These are phyloP conservation scores for Bubo blakistoni DNA, from an alignment of 2,113 vertebrate species.

Conservation along the genomic window DNA sequence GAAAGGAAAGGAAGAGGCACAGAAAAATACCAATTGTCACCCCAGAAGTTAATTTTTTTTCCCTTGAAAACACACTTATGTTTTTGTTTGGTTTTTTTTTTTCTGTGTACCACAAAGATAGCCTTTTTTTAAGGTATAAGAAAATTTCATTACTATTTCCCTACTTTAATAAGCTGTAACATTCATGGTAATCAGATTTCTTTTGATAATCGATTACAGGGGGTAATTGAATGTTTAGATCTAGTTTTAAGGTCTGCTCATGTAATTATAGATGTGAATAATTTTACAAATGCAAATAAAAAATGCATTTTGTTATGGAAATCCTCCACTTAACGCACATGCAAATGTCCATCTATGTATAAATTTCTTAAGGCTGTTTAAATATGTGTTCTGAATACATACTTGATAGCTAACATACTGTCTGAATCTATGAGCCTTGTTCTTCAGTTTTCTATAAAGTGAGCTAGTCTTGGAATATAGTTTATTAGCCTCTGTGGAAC, in stretches of 20 bases:
- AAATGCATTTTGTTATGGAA: neutral
- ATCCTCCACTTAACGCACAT: neutral
- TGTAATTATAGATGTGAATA: neutral
- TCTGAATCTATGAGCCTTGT: neutral
- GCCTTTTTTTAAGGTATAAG: neutral
- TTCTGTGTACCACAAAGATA: neutral
- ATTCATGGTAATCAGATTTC: neutral
- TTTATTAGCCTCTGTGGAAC: neutral
- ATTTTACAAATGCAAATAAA: neutral
- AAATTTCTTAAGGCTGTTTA: neutral
- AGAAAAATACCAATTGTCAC: neutral
- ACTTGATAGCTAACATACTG: neutral
- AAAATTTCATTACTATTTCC: neutral
- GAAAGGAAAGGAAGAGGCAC: neutral
- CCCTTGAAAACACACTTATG: neutral
- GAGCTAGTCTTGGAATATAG: neutral
- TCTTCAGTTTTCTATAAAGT: neutral
- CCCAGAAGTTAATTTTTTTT: rapidly evolving
- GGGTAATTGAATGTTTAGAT: neutral
- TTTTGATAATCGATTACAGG: neutral
- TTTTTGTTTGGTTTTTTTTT: neutral
- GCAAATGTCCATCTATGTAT: neutral
- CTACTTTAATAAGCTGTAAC: neutral
- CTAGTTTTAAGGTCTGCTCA: neutral
- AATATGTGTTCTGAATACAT: neutral